Percentiles rank a stretch among this genome's conserved stretches.
Evolutionary conservation across 2,888 invertebrate genomes (phyloP).

Genomic region (Ormyrus rosae): DNA sequence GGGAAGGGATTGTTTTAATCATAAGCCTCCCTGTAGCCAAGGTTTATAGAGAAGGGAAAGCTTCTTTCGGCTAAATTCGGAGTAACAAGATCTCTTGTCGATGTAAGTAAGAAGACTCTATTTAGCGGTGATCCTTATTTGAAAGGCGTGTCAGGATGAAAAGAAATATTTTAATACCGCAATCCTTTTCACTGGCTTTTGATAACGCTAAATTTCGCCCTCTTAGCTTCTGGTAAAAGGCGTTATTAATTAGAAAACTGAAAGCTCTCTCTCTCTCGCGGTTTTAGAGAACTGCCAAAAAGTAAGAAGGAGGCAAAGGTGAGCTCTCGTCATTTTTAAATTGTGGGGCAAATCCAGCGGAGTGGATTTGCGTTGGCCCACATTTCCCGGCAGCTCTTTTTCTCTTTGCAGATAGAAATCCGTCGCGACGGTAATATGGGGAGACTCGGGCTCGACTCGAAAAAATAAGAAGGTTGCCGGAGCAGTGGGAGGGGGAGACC

Average conservation of each 20-base stretch:
- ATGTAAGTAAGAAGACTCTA: no score
- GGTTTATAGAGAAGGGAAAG: neutral
- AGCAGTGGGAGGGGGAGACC: neutral
- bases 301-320: constrained; percentile 2
- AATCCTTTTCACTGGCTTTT: no score
- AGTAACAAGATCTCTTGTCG: no score
- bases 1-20: neutral
- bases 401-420: constrained; percentile 49
- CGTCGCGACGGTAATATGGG: constrained; percentile 19
- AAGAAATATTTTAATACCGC: no score
- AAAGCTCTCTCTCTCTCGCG: constrained; percentile 30
- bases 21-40: neutral
- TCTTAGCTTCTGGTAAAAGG: constrained; percentile 8
- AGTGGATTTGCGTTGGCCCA: constrained; percentile 49
- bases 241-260: constrained; percentile 51
- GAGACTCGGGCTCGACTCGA: neutral
- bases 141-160: no score
- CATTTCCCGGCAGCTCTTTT: constrained; percentile 15
- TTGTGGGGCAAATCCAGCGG: constrained; percentile 40
- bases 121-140: no score
- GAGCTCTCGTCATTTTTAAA: constrained; percentile 48
- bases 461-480: constrained; percentile 26
- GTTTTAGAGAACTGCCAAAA: neutral
- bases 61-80: neutral
- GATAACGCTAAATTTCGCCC: no score